Evolutionary conservation across 2,888 invertebrate genomes (phyloP).

Genomic region (Syrista parreyssii): DNA sequence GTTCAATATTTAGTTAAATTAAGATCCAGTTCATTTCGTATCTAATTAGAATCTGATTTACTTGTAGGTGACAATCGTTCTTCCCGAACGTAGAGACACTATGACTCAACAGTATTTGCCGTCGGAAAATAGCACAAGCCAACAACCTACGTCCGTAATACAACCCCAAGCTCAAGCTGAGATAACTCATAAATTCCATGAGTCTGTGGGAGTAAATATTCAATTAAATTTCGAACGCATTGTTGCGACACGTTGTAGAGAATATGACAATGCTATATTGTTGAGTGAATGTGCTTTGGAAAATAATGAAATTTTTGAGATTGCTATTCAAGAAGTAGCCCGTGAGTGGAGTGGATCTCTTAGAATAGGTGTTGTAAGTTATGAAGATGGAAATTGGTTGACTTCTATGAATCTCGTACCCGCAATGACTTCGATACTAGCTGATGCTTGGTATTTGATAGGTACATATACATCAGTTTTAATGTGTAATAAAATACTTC

Average conservation of each 20-base stretch:
- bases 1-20: conserved; percentile 39
- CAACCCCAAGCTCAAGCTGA: conserved; percentile 68
- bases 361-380: conserved; percentile 82
- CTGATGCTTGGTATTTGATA: conserved; percentile 77
- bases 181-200: conserved; percentile 66
- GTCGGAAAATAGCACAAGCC: conserved; percentile 70
- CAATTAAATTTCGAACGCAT: conserved; percentile 76
- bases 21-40: not conserved
- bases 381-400: conserved; percentile 67
- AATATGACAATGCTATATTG: conserved; percentile 73
- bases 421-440: conserved; percentile 74
- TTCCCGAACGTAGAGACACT: conserved; percentile 61
- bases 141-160: conserved; percentile 70
- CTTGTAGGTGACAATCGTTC: conserved; percentile 58
- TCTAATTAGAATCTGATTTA: not conserved
- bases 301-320: conserved; percentile 84
- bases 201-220: conserved; percentile 78
- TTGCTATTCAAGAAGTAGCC: conserved; percentile 74
- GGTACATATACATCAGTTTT: conserved; percentile 60
- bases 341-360: conserved; percentile 79
- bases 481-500: not conserved
- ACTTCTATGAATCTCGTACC: conserved; percentile 72
- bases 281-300: conserved; percentile 80
- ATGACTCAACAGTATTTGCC: conserved; percentile 60
- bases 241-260: conserved; percentile 72